Evolutionary conservation across 2,113 vertebrate genomes (phyloP).

Genomic region (Oxyura jamaicensis): DNA sequence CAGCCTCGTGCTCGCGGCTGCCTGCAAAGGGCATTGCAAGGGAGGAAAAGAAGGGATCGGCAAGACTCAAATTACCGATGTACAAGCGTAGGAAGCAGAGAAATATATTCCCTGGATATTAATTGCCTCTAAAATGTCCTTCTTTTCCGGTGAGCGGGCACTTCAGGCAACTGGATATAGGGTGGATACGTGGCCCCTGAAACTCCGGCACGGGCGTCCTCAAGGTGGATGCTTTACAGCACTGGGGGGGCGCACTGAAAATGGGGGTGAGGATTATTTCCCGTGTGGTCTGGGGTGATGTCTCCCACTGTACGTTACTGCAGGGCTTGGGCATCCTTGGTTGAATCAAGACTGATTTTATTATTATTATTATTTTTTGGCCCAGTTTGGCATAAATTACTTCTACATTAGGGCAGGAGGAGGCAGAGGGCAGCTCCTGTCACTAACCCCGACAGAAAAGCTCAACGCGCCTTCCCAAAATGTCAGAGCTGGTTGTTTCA

Average conservation of each 20-base stretch:
- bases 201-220: not conserved
- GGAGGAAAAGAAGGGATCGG: not conserved
- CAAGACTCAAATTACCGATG: slow-evolving; percentile 36
- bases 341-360: not conserved
- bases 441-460: not conserved
- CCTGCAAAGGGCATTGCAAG: slow-evolving; percentile 3
- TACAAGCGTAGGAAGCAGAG: slow-evolving; percentile 41
- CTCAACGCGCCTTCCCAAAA: rapidly evolving
- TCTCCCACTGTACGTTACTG: rapidly evolving
- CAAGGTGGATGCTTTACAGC: not conserved
- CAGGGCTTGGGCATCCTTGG: not conserved
- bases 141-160: not conserved
- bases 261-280: not conserved
- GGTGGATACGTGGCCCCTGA: not conserved
- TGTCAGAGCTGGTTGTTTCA: not conserved
- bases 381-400: not conserved
- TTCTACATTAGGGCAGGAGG: not conserved
- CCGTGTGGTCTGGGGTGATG: not conserved
- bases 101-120: slow-evolving; percentile 47
- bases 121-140: slow-evolving; percentile 34
- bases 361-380: not conserved
- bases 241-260: not conserved
- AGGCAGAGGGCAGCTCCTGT: not conserved
- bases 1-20: not conserved
- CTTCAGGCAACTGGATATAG: slow-evolving; percentile 40